Base-by-base conservation (phyloP, 2,888 invertebrate genomes). In the Monoplex corrugatus region DNA sequence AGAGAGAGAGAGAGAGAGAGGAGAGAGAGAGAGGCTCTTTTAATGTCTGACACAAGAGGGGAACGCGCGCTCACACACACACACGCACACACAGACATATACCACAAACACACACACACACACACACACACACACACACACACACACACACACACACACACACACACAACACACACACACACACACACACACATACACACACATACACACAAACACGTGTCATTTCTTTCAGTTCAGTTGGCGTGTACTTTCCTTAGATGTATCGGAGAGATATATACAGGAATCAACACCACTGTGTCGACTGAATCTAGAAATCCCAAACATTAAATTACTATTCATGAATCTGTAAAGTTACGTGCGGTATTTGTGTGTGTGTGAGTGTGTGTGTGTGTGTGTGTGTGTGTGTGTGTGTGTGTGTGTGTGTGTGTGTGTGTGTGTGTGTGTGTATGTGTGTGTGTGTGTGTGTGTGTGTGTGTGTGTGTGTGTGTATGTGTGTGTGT, bases 351-450 rank as follows among this genome's bases (percentile, higher is more conserved):
- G 16, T 28, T n/a, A 10, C n/a, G 28, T 32, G 72, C n/a, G 10
- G 32, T n/a, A 32, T 83, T 28, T 83, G 44, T 45, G 44, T 83
- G 44, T 83, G 44, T 83, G 45, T 83, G 44, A 2, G 44, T 45
- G 8, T 45, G 44, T 6, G 44, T 45, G 83, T 83, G 44, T 44
- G 44, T 83, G 83, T 45, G 83, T 83, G 83, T 50, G 50, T 50
- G 50, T 50, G 50, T 50, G 50, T 50, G 50, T 50, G 50, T 50
- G 50, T 50, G 50, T 50, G 50, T 50, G 50, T 50, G 50, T 50
- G 50, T 50, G 50, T 50, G 50, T 50, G 50, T 50, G 50, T 50
- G 50, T 50, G 50, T 50, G 50, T 50, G 50, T 50, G 50, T 50
- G 50, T 16, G 50, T 50, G 50, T 50, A 16, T 50, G 50, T 50